Evolutionary conservation across 2,113 vertebrate genomes (phyloP).

Genomic region (Hepsetus odoe): DNA sequence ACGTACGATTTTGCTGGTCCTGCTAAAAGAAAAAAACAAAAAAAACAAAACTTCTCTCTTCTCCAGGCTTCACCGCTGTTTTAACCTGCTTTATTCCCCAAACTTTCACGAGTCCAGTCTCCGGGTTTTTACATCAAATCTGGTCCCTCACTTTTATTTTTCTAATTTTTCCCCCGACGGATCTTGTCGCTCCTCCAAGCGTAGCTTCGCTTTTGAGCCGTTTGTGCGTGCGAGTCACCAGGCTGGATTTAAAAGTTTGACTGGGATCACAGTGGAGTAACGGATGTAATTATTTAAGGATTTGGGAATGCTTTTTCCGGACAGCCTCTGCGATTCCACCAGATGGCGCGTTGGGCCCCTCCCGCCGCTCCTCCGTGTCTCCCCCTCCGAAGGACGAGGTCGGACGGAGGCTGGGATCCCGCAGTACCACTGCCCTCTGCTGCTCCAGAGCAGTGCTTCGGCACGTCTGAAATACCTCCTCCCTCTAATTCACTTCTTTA

Average conservation of each 20-base stretch:
- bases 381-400: neutral
- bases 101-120: neutral
- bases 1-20: too few species aligned
- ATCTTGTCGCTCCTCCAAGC: neutral
- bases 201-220: conserved; percentile 13
- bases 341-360: too few species aligned
- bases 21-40: too few species aligned
- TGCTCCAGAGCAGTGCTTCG: neutral
- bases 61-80: neutral
- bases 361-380: neutral
- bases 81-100: neutral
- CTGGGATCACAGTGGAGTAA: conserved; percentile 20
- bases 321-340: neutral
- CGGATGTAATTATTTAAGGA: conserved; percentile 27
- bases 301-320: conserved; percentile 19
- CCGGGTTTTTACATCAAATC: neutral
- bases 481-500: neutral
- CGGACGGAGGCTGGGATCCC: neutral
- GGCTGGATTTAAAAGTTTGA: conserved; percentile 6
- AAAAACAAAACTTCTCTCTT: too few species aligned
- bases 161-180: neutral
- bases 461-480: neutral
- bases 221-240: conserved; percentile 11
- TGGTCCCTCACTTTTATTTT: neutral
- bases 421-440: conserved; percentile 7